These are phyloP conservation scores for Suricata suricatta DNA, from an alignment of 2,113 vertebrate species.

Conservation along the genomic window DNA sequence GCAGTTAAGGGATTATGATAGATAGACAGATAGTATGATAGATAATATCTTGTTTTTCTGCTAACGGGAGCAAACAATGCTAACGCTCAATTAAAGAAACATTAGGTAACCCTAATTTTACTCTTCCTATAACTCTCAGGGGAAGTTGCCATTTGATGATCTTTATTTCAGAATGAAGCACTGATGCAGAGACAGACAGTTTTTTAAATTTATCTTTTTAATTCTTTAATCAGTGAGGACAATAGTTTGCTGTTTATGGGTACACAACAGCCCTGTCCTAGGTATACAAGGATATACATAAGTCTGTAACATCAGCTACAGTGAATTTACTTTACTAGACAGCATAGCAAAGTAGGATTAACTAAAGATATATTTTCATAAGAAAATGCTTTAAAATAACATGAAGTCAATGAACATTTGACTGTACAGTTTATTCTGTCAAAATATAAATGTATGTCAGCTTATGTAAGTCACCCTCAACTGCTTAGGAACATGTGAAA, in stretches of 20 bases:
- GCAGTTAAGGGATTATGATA: neutral
- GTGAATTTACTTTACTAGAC: constrained; percentile 62
- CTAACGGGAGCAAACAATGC: neutral
- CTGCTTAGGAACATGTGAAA: constrained; percentile 34
- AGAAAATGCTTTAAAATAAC: constrained; percentile 66
- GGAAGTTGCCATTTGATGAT: neutral
- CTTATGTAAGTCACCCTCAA: constrained; percentile 40
- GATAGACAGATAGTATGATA: no score
- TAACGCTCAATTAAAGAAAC: neutral
- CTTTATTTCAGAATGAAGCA: constrained; percentile 45
- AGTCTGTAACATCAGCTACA: constrained; percentile 66
- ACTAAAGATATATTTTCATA: constrained; percentile 72
- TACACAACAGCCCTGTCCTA: constrained; percentile 69
- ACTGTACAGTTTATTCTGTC: constrained; percentile 70
- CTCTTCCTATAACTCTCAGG: neutral
- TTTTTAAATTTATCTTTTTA: constrained; percentile 14
- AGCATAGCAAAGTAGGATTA: constrained; percentile 72
- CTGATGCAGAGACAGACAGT: constrained; percentile 22
- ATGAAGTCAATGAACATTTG: constrained; percentile 56
- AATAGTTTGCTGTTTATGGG: constrained; percentile 41
- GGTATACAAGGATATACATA: constrained; percentile 56
- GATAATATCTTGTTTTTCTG: neutral
- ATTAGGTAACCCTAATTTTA: neutral
- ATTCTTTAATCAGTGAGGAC: constrained; percentile 61
- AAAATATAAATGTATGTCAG: constrained; percentile 63